Base-by-base conservation (phyloP, 2,888 invertebrate genomes). In the Hirtodrosophila duncani region DNA sequence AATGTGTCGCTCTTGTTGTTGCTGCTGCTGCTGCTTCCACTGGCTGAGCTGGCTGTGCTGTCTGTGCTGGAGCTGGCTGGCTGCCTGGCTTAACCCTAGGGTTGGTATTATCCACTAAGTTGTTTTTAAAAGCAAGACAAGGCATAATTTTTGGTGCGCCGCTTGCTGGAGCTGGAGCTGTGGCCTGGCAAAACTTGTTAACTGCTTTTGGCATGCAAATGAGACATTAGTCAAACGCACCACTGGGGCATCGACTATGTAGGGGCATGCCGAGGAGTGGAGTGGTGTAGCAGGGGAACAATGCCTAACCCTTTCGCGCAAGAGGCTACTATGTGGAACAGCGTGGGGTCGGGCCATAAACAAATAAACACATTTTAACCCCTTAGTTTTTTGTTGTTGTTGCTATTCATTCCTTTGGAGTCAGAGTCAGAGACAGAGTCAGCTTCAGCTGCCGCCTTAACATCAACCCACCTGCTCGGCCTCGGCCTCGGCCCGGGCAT, bases 201-300 rank as follows among this genome's bases (percentile, higher is more conserved):
- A 75, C 75, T 82, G 82, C 81, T 82, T 77, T 77, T 77, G 81
- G 82, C 82, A 75, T 75, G 75, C 75, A 75, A 75, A 75, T 75
- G 75, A 82, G 75, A 82, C 81, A 75, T 75, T 82, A 80, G 82
- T 82, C 75, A 80, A 79, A 71, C 72, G 82, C 77, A 70, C n/a
- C n/a, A n/a, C 60, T 65, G 68, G 60, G 77, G 46, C 77, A 79
- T 69, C 75, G 51, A 51, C 48, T 61, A 50, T 27, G 29, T n/a
- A 29, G 11, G 23, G n/a, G 11, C 10, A 43, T 7, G 11, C 18
- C 16, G n/a, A 9, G 9, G 14, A 3, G 8, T 14, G 34, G 33
- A 42, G 58, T 27, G 56, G 18, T n/a, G 29, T 52, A 34, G 37
- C 20, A 41, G 30, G 29, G 29, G 8, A 10, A 33, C 14, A 27